phyloP scores from a whole-genome alignment of 1,140 invertebrate species.

The Drosophila sp. region DNA sequence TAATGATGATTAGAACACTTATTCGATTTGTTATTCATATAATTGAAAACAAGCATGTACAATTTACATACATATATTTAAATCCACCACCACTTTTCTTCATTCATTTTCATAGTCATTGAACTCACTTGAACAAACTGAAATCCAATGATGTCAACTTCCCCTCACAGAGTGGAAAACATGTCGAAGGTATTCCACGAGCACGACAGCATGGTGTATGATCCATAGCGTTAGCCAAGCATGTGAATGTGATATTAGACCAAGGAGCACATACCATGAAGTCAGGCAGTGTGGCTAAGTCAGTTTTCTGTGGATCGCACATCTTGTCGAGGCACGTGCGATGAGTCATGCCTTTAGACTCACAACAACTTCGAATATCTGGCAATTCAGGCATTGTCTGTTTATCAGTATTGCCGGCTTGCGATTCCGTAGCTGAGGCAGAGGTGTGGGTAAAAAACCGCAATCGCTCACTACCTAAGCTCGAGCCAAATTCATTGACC shows the following conservation, averaged over 20 bases:
- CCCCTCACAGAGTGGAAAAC: slow-evolving; percentile 90
- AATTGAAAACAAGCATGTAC: too few relatives aligned
- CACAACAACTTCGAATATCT: slow-evolving; percentile 89
- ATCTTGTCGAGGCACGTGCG: slow-evolving; percentile 89
- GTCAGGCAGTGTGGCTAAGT: slow-evolving; percentile 87
- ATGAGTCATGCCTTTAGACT: slow-evolving; percentile 88
- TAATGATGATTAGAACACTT: too few relatives aligned
- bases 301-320: slow-evolving; percentile 89
- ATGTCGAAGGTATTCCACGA: slow-evolving; percentile 88
- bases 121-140: slow-evolving; percentile 90
- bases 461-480: slow-evolving; percentile 89
- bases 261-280: slow-evolving; percentile 94
- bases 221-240: slow-evolving; percentile 91
- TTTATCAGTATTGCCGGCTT: slow-evolving; percentile 58
- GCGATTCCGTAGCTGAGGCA: slow-evolving; percentile 55
- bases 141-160: slow-evolving; percentile 91
- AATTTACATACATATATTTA: too few relatives aligned
- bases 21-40: too few relatives aligned
- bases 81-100: not conserved
- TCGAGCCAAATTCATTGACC: slow-evolving; percentile 89
- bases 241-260: slow-evolving; percentile 90
- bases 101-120: not conserved
- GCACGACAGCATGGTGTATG: slow-evolving; percentile 91
- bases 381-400: slow-evolving; percentile 84
- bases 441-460: slow-evolving; percentile 81